Evolutionary conservation across 30 jellyfish, hydroid and myxozoan species (phyloP), one percentile per base, ranked within the genome.

Genomic region (Nemopilema nomurai): DNA sequence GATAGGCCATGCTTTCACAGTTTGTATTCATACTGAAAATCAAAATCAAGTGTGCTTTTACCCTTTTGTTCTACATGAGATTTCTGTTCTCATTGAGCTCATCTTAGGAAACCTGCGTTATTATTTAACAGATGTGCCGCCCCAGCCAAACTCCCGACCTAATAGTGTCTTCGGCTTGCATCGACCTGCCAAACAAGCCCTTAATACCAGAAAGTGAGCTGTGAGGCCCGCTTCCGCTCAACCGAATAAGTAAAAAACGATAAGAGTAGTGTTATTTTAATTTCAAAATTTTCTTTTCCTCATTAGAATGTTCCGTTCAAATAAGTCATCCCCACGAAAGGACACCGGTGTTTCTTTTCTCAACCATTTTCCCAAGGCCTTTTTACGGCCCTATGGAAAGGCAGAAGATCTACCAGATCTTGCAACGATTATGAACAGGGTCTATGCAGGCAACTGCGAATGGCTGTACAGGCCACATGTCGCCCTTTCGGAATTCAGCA

Each of bases 381-480:
- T 76, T 28, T 50, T 79, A 28, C 13, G 4, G 51, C 88, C 88
- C 9, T 79, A 79, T 62, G 88, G 88, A 3, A 31, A 24, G 1
- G 68, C 77, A 8, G 78, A 79, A 13, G 49, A 51, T 0, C 18
- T 28, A 1, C 88, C 88, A 18, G 28, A 13, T 20, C 62, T 20
- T 22, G 28, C 72, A 9, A 62, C 18, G 19, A 27, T 32, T 6
- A 18, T 76, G 0, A 16, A 33, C 6, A 32, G 74, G 26, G 28
- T 76, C 0, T 1, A 26, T 0, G 75, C 86, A 50, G 75, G 51
- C 19, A 74, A 74, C 9, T 76, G 86, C 18, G 86, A 76, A 28
- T 76, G 86, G 86, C 69, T 79, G 0, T 9, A 69, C 7, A 57
- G 79, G 4, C 79, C 88, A 16, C 51, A 79, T n/a, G n/a, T n/a